Evolutionary conservation across 2,888 invertebrate genomes (phyloP), one percentile per base, ranked within the genome.

Genomic region (Trachelus troglodyta): DNA sequence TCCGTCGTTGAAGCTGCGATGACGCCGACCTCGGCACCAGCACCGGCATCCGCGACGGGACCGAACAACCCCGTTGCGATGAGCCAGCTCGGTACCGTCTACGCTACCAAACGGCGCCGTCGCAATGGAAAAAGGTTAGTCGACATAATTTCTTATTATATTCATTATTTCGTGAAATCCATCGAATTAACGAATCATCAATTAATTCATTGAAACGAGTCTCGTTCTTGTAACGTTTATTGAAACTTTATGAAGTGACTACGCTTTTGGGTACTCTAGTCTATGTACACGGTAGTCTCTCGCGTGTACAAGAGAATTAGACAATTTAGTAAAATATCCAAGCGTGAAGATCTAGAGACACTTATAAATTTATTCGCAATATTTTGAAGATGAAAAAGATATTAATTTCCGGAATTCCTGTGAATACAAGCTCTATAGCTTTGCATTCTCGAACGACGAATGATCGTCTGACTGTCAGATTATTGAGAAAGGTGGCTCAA

Each of bases 71-170:
- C 91, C 85, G 90, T 90, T 83, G 93, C 93, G 89, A 96, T 96
- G 95, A 97, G 97, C 93, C 98, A 98, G 92, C 95, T 98, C 89
- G 97, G 98, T 86, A 98, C 98, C 89, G 98, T 98, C 90, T 98
- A 98, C 93, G 98, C 98, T 88, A 98, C 98, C 88, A 98, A 98
- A 93, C 93, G 98, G 91, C 94, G 98, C 90, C 94, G 98, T 89
- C 94, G 98, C 91, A 98, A 98, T 93, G 98, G 98, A 85, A 98
- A 98, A 94, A 98, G 98, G 98, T 98, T 92, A 93, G 95, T 89
- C 71, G 34, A 40, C 23, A 3, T 76, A n/a, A 40, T 75, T 74
- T 34, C 1, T 9, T 12, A 12, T 30, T 35, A 56, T 23, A 40
- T 40, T 34, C 34, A 69, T 75, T 79, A 79, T 77, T 68, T 34